Conservation (phyloP, 1,140 invertebrate genomes). For the Armadillidium nasatum region DNA sequence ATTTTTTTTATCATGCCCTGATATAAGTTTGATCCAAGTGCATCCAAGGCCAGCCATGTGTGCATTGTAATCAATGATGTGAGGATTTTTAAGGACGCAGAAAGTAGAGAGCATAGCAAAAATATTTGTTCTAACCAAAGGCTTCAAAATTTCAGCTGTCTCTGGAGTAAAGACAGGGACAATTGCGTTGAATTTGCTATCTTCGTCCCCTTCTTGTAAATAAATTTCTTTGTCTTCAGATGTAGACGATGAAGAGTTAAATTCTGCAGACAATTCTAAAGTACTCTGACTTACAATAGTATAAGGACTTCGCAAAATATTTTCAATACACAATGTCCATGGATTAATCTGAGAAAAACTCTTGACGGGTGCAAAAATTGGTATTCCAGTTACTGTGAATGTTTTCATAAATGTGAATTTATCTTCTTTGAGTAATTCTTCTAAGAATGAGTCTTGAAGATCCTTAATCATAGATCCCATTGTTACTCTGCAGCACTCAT, state of each 20-base stretch:
- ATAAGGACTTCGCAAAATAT: constrained; percentile 38
- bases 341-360: constrained; percentile 40
- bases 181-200: constrained; percentile 34
- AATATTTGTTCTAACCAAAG: constrained; percentile 31
- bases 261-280: constrained; percentile 28
- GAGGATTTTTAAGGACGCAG: constrained; percentile 41
- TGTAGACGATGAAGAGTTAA: neutral
- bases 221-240: constrained; percentile 31
- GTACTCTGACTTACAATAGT: constrained; percentile 33
- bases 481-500: constrained; percentile 38
- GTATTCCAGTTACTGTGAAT: constrained; percentile 41
- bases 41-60: constrained; percentile 42
- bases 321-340: constrained; percentile 38
- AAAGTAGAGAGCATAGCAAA: constrained; percentile 40
- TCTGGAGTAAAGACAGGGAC: constrained; percentile 33
- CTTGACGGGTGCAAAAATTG: constrained; percentile 37
- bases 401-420: constrained; percentile 38
- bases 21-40: constrained; percentile 36
- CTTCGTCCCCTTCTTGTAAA: constrained; percentile 31
- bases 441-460: constrained; percentile 37
- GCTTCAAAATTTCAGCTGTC: constrained; percentile 26
- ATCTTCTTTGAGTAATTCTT: constrained; percentile 24
- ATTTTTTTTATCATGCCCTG: constrained; percentile 20
- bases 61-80: constrained; percentile 37
- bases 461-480: constrained; percentile 34